Conservation (phyloP, 2,113 vertebrate species). For the Kryptolebias marmoratus region DNA sequence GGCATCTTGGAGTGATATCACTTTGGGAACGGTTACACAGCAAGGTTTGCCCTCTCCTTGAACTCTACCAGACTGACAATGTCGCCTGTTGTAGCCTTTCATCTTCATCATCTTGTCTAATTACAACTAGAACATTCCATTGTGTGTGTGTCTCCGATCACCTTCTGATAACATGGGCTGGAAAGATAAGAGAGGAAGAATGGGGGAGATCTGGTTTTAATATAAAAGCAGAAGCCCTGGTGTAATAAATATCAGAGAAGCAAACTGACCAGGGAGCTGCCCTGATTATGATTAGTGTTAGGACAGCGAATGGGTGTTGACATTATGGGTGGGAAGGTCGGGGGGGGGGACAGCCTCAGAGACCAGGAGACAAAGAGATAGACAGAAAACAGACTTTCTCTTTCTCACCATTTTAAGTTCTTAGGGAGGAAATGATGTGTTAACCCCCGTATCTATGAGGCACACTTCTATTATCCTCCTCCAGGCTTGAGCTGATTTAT, state of each 20-base stretch:
- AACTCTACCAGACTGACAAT: slow-evolving; percentile 34
- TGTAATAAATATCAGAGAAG: slow-evolving; percentile 37
- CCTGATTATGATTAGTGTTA: slow-evolving; percentile 44
- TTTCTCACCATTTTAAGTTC: slow-evolving; percentile 23
- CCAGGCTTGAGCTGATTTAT: slow-evolving; percentile 57
- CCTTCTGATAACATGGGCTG: slow-evolving; percentile 53
- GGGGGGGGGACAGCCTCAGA: slow-evolving; percentile 21
- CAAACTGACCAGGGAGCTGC: slow-evolving; percentile 15
- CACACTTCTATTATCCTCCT: slow-evolving; percentile 53
- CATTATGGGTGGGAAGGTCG: slow-evolving; percentile 27
- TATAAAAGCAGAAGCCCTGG: slow-evolving; percentile 37
- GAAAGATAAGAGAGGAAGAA: slow-evolving; percentile 51
- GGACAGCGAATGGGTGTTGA: slow-evolving; percentile 38
- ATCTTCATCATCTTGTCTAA: slow-evolving; percentile 40
- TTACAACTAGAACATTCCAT: slow-evolving; percentile 49
- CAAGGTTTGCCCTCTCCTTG: not conserved
- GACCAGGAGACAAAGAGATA: slow-evolving; percentile 8
- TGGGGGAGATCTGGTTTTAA: slow-evolving; percentile 58
- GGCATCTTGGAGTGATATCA: slow-evolving; percentile 9
- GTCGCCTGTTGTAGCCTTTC: slow-evolving; percentile 15
- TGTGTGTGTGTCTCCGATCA: slow-evolving; percentile 47
- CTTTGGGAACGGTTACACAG: not conserved
- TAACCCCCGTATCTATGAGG: slow-evolving; percentile 46
- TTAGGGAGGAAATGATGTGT: slow-evolving; percentile 54
- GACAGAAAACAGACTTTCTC: not conserved